Evolutionary conservation across 2,113 vertebrate species (phyloP).

Genomic region (Aplodontia rufa): DNA sequence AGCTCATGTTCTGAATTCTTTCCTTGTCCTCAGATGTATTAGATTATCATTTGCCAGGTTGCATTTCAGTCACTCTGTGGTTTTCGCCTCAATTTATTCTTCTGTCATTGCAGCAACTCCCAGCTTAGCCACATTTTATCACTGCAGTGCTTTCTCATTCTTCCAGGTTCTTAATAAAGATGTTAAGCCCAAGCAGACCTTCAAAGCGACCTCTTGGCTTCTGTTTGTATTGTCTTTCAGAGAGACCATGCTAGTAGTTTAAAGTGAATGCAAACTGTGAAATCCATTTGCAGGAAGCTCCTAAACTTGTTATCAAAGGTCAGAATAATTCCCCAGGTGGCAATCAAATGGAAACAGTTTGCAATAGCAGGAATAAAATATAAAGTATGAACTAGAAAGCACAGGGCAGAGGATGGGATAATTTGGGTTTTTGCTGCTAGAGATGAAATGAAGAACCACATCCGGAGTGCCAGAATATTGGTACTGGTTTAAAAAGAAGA

Average conservation of each 20-base stretch:
- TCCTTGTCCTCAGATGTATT: conserved; percentile 20
- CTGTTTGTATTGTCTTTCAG: background rate
- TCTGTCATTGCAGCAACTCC: conserved; percentile 26
- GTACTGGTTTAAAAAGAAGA: background rate
- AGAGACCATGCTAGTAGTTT: background rate
- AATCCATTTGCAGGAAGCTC: background rate
- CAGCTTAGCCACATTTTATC: conserved; percentile 49
- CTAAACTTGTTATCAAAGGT: conserved; percentile 50
- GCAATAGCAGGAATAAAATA: background rate
- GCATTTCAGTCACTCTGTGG: conserved; percentile 52
- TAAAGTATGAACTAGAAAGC: background rate
- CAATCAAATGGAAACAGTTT: conserved; percentile 3
- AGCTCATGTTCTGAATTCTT: conserved; percentile 36
- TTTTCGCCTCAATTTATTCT: conserved; percentile 58
- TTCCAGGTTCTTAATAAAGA: conserved; percentile 54
- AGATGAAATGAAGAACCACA: background rate
- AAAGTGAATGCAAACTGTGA: conserved; percentile 17
- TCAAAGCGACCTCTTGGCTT: conserved; percentile 25
- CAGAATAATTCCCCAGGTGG: conserved; percentile 33
- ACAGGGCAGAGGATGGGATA: background rate
- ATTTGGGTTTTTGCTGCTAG: background rate
- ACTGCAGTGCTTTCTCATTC: background rate
- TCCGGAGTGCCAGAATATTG: background rate
- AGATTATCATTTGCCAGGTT: conserved; percentile 36
- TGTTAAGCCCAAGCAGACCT: conserved; percentile 20